A percentile compares a stretch with the other conserved stretches of the same genome.
Conservation (phyloP, 2,113 vertebrate species). For the Boleophthalmus pectinirostris region DNA sequence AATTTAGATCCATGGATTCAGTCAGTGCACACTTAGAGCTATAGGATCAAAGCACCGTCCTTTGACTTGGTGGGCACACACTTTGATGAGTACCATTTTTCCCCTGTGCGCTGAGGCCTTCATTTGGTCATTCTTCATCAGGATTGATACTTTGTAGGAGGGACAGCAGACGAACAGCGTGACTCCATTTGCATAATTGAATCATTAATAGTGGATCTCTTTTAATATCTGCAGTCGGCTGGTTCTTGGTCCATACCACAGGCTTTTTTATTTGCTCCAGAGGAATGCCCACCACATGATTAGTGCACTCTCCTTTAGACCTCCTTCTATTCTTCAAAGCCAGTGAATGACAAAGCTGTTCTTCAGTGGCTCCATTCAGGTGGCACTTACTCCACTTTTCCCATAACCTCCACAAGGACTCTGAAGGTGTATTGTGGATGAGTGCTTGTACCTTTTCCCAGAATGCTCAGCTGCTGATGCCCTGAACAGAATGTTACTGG, state of each 20-base stretch:
- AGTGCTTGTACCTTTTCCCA: constrained; percentile 51
- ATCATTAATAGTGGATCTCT: constrained; percentile 75
- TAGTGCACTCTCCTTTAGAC: constrained; percentile 62
- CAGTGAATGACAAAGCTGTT: constrained; percentile 70
- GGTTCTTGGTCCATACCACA: constrained; percentile 51
- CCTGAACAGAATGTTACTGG: constrained; percentile 50
- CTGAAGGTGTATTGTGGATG: constrained; percentile 62
- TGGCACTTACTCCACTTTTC: constrained; percentile 75
- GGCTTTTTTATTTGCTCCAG: constrained; percentile 67
- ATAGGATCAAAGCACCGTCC: background rate
- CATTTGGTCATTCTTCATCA: constrained; percentile 47
- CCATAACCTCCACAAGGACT: constrained; percentile 67
- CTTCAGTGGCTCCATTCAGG: constrained; percentile 72
- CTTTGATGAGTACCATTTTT: constrained; percentile 13
- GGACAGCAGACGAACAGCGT: constrained; percentile 50
- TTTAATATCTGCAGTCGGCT: constrained; percentile 65
- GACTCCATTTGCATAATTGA: constrained; percentile 74
- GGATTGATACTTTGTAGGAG: constrained; percentile 59
- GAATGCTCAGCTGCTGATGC: constrained; percentile 40
- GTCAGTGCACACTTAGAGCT: background rate
- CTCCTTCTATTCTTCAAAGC: constrained; percentile 55
- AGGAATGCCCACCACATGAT: constrained; percentile 67
- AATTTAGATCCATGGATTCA: too few relatives aligned
- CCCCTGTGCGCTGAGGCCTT: constrained; percentile 31
- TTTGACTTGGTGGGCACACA: constrained; percentile 15